Evolutionary conservation across 2,888 invertebrate genomes (phyloP), one percentile per base, ranked within the genome.

Genomic region (Empis stercorea): DNA sequence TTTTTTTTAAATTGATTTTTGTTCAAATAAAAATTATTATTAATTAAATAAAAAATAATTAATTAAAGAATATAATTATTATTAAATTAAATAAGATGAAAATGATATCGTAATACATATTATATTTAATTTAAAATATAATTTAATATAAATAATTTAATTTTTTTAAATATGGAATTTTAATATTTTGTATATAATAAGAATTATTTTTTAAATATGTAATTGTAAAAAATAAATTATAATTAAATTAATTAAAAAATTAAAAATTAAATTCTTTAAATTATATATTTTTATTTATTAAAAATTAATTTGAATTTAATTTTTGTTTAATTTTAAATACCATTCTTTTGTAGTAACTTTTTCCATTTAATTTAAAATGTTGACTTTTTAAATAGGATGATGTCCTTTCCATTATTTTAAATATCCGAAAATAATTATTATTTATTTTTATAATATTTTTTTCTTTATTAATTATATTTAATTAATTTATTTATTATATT

Each of bases 311-410:
- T 36, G 15, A 13, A 39, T 15, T 30, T 45, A 39, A 45, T 20
- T 40, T 43, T 39, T 27, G 14, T 48, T 41, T 37, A 41, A 34
- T 43, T 44, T 45, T 42, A 51, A 45, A 48, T 55, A 55, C 54
- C 56, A 51, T 55, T 47, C 46, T 51, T 51, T 52, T 55, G 51
- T 51, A 37, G 55, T 52, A 53, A 52, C 48, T 52, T 53, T 54
- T 52, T 51, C 54, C 56, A 46, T 54, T 54, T 52, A 54, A 46
- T 52, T 54, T 55, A 50, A 55, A 53, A 54, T 51, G 53, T 48
- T 52, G 54, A 45, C 48, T 47, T 50, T 52, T 55, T 52, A 56
- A 51, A 43, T 47, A 48, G 51, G 6, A 27, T n/a, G n/a, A n/a
- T 27, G 23, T 27, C 23, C 23, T 27, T 27, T 27, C 23, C 23